phyloP scores from a whole-genome alignment of 35 echinoderm and acorn worm genomes.

The Holothuria glaberrima region DNA sequence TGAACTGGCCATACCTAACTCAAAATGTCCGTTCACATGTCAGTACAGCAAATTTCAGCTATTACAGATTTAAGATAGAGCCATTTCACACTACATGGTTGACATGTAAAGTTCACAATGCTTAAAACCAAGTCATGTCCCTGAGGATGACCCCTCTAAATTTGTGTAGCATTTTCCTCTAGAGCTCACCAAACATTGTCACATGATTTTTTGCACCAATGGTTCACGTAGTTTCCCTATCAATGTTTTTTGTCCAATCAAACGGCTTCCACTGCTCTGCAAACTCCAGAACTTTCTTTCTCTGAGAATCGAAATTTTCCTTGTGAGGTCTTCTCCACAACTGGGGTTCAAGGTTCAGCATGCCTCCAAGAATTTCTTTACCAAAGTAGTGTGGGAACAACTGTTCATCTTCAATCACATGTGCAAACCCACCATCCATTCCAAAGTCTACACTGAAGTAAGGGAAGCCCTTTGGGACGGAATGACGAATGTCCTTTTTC shows the following conservation, averaged over 20 bases:
- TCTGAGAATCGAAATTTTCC: conserved; percentile 90
- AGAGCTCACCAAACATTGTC: not conserved
- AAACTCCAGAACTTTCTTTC: conserved; percentile 82
- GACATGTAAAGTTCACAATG: too few relatives aligned
- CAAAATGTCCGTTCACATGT: too few relatives aligned
- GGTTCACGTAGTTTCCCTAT: conserved; percentile 62
- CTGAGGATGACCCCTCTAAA: too few relatives aligned
- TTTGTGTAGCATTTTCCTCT: not conserved
- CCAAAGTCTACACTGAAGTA: conserved; percentile 99
- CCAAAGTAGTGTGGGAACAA: conserved; percentile 97
- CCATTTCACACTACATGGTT: not conserved
- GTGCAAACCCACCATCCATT: conserved; percentile 95
- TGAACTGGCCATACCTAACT: too few relatives aligned
- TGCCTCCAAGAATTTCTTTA: conserved; percentile 91
- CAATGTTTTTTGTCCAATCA: conserved; percentile 94
- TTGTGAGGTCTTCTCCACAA: conserved; percentile 86
- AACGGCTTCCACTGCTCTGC: conserved; percentile 92
- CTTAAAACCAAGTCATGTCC: too few relatives aligned
- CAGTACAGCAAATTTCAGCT: too few relatives aligned
- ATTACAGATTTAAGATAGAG: too few relatives aligned
- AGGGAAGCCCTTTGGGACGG: conserved; percentile 91
- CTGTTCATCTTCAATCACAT: conserved; percentile 95
- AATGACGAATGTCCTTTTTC: conserved; percentile 86
- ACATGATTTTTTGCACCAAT: not conserved
- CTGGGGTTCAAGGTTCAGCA: conserved; percentile 87